phyloP scores from a whole-genome alignment of 37 sponge, comb jelly and placozoan species.

The Dysidea cf. avara region DNA sequence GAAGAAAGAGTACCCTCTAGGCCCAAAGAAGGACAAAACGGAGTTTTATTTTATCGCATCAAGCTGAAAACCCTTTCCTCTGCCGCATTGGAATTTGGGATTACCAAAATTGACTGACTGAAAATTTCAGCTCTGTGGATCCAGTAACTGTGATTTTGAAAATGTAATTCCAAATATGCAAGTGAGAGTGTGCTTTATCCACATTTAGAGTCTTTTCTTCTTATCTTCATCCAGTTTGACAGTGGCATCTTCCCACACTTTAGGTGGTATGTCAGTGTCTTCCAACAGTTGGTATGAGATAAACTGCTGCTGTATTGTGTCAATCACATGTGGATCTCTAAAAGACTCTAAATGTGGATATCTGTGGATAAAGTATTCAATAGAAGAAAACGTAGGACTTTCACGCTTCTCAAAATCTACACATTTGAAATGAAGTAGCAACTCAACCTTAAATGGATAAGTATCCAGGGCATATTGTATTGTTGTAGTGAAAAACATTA shows the following conservation, averaged over 20 bases:
- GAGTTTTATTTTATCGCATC: background rate
- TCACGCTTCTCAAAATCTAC: conserved; percentile 35
- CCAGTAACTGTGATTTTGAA: too few relatives aligned
- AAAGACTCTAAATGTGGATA: conserved; percentile 12
- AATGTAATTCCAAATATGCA: too few relatives aligned
- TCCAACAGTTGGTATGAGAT: conserved; percentile 23
- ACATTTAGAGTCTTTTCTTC: too few relatives aligned
- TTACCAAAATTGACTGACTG: background rate
- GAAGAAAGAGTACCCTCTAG: conserved; percentile 1
- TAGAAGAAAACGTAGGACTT: conserved; percentile 14
- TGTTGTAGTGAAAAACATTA: conserved; percentile 33
- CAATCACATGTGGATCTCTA: background rate
- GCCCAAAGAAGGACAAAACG: background rate
- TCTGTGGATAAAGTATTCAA: conserved; percentile 26
- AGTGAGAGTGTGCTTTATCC: too few relatives aligned
- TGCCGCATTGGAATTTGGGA: background rate
- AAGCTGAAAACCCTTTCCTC: background rate
- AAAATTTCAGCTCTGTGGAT: too few relatives aligned
- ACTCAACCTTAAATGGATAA: conserved; percentile 42
- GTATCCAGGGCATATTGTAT: conserved; percentile 16
- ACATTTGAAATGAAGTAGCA: conserved; percentile 37
- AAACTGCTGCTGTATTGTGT: conserved; percentile 35
- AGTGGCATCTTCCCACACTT: conserved; percentile 32
- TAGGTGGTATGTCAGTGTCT: background rate
- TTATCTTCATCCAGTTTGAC: conserved; percentile 6